Evolutionary conservation across 2,797 vertebrate species (phyloP).

Genomic region (Micrastur ruficollis): DNA sequence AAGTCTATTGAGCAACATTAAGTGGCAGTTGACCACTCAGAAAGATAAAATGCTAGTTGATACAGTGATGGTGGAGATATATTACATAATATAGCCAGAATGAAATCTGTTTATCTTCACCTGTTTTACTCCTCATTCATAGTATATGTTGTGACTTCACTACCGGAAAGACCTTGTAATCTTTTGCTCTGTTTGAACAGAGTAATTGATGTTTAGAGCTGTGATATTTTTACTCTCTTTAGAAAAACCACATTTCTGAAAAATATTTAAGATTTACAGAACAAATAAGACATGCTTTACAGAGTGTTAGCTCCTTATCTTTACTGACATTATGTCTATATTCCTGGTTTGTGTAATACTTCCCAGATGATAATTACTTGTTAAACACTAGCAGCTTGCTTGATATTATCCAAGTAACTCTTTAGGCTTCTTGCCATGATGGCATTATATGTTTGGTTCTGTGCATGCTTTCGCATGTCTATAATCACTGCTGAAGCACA

Average conservation of each 20-base stretch:
- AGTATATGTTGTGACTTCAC: background rate
- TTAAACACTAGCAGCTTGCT: background rate
- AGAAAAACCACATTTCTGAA: background rate
- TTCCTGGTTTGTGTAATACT: background rate
- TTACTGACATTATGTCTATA: background rate
- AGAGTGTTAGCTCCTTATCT: background rate
- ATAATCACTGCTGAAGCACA: background rate
- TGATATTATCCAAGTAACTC: background rate
- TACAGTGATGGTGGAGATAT: background rate
- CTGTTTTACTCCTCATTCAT: background rate
- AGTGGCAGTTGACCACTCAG: background rate
- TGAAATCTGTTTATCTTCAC: background rate
- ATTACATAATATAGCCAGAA: background rate
- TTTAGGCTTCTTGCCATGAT: background rate
- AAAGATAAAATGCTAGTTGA: background rate
- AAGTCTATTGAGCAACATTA: background rate
- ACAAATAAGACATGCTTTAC: background rate
- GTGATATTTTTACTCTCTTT: background rate
- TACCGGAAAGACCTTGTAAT: background rate
- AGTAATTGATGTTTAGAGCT: background rate
- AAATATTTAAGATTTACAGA: background rate
- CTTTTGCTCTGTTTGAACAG: background rate
- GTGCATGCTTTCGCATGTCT: background rate
- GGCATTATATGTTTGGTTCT: background rate
- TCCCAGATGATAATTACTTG: background rate